These are phyloP conservation scores for Bos taurus DNA, from an alignment of 2,113 vertebrate genomes.

Conservation along the genomic window DNA sequence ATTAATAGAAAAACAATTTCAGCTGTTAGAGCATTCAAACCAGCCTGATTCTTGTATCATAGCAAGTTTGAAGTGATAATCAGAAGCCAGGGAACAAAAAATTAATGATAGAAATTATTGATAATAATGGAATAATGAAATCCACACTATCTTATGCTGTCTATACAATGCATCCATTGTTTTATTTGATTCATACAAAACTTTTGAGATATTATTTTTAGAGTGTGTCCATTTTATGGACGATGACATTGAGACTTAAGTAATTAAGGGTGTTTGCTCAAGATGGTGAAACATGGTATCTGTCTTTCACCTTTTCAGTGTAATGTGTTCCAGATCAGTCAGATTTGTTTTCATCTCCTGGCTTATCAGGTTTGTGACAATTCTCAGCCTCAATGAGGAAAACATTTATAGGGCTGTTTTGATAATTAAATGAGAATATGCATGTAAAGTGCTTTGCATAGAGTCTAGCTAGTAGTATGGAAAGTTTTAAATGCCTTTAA, in stretches of 20 bases:
- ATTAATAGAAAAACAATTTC: constrained; percentile 23
- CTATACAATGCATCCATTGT: not conserved
- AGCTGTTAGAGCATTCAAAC: not conserved
- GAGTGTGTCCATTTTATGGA: not conserved
- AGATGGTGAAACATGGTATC: not conserved
- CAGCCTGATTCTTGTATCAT: not conserved
- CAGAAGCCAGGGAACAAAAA: not conserved
- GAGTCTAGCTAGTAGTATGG: not conserved
- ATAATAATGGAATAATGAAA: not conserved
- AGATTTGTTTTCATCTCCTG: not conserved
- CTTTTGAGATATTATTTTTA: not conserved
- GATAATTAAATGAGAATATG: not conserved
- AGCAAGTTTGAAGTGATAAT: not conserved
- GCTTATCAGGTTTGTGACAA: not conserved
- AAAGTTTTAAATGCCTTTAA: not conserved
- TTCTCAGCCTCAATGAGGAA: not conserved
- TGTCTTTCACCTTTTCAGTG: not conserved
- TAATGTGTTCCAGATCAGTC: not conserved
- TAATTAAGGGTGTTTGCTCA: not conserved
- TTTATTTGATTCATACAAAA: constrained; percentile 11
- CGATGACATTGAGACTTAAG: not conserved
- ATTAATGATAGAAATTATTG: not conserved
- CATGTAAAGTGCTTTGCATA: not conserved
- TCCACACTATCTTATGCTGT: not conserved
- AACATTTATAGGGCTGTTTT: not conserved